Base-by-base conservation (phyloP, 1,140 invertebrate genomes). In the Anoplolepis gracilipes region DNA sequence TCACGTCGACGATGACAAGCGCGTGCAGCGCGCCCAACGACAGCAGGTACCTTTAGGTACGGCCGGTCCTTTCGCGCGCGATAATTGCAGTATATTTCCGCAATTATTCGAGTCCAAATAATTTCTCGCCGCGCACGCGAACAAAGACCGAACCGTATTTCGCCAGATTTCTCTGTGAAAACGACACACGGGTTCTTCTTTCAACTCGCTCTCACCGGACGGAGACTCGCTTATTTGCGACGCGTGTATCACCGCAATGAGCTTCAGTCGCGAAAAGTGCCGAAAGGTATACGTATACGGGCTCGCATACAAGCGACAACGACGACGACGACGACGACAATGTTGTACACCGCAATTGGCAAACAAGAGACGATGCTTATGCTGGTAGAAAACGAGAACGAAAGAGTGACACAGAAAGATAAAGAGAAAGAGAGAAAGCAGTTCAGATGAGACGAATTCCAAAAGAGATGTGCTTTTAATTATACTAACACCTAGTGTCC, bases 391-490 rank as follows among this genome's bases (percentile, higher is more conserved):
- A 65, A 62, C 1, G 65, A 64, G 33, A n/a, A 36, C 11, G 11
- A 49, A 4, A 4, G 8, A 72, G 30, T 25, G 57, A 36, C 36
- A 57, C 11, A 30, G 59, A 25, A 46, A 46, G n/a, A 55, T 10
- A 53, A 25, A 28, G 42, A 28, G 49, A 55, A 28, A 39, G 25
- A 28, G 25, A 67, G 42, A 72, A 73, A 61, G 59, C 22, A 65
- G 79, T 72, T 49, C 69, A 67, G 87, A 90, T 85, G 85, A 87
- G 86, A 87, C 85, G 90, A 92, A 92, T 92, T 91, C 89, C 91
- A 85, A 92, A 92, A 92, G 92, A 93, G 92, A 93, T 93, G 92
- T 92, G 93, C 92, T 93, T 93, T 94, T 94, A 94, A 94, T 94
- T 93, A 94, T 92, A 91, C 90, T 90, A 91, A 92, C 92, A 89